These are phyloP conservation scores for Phylloscopus whistleri DNA, from an alignment of 2,113 vertebrate species.

Conservation along the genomic window DNA sequence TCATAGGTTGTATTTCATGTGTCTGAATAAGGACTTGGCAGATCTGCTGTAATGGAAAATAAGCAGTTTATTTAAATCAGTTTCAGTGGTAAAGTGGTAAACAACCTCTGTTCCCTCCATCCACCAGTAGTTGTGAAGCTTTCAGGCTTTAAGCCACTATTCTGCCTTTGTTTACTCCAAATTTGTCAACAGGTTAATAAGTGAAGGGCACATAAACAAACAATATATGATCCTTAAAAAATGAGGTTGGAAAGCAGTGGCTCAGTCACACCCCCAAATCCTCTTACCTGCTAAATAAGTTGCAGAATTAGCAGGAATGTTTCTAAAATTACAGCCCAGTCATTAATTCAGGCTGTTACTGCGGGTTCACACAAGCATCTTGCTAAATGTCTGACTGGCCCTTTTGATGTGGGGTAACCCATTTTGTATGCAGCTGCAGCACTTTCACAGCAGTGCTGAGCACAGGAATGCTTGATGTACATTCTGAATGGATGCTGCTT, in stretches of 20 bases:
- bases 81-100: background rate
- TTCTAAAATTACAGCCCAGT: background rate
- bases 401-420: background rate
- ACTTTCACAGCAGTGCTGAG: background rate
- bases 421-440: background rate
- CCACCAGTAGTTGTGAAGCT: background rate
- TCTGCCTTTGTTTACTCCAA: background rate
- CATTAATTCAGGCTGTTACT: background rate
- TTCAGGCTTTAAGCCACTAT: background rate
- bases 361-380: background rate
- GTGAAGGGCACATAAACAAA: background rate
- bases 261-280: background rate
- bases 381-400: background rate
- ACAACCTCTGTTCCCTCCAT: background rate
- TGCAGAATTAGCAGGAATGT: background rate
- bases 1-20: background rate
- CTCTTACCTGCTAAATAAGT: background rate
- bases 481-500: background rate
- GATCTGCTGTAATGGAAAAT: background rate
- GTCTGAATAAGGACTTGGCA: background rate
- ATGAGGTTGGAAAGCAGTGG: background rate
- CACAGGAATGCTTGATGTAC: background rate
- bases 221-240: background rate
- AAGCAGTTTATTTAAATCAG: background rate
- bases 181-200: background rate